A percentile compares a stretch with the other conserved stretches of the same genome.
phyloP scores from a whole-genome alignment of 2,113 vertebrate species.

The Plecturocebus donacophilus region DNA sequence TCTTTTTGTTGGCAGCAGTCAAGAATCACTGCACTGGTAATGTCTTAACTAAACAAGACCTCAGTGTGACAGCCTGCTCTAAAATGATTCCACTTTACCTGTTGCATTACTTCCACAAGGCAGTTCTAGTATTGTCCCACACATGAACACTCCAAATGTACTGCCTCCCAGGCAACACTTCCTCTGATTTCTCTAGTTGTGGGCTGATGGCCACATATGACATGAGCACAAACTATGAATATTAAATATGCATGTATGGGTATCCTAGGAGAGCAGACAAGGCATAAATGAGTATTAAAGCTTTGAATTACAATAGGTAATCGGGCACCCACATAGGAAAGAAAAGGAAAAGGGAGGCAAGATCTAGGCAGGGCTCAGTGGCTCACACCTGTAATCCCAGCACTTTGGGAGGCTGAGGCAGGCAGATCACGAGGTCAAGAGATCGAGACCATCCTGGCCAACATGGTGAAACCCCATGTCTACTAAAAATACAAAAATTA shows the following conservation, averaged over 20 bases:
- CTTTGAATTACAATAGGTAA: not conserved
- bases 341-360: not conserved
- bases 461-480: too few species aligned
- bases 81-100: not conserved
- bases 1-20: slow-evolving; percentile 20
- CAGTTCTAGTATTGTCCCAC: not conserved
- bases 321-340: not conserved
- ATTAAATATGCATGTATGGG: not conserved
- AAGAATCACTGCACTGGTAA: not conserved
- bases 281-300: not conserved
- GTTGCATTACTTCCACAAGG: not conserved
- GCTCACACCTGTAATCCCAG: too few species aligned
- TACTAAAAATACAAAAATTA: too few species aligned
- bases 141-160: not conserved
- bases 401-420: too few species aligned
- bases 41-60: slow-evolving; percentile 12
- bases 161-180: not conserved
- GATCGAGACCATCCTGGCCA: too few species aligned
- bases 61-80: not conserved
- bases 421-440: too few species aligned
- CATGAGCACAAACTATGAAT: not conserved
- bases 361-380: not conserved
- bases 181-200: not conserved
- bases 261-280: not conserved
- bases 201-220: not conserved